Percentiles rank a stretch among this genome's conserved stretches.
Evolutionary conservation across 2,888 invertebrate species (phyloP).

Genomic region (Troides oblongomaculatus): DNA sequence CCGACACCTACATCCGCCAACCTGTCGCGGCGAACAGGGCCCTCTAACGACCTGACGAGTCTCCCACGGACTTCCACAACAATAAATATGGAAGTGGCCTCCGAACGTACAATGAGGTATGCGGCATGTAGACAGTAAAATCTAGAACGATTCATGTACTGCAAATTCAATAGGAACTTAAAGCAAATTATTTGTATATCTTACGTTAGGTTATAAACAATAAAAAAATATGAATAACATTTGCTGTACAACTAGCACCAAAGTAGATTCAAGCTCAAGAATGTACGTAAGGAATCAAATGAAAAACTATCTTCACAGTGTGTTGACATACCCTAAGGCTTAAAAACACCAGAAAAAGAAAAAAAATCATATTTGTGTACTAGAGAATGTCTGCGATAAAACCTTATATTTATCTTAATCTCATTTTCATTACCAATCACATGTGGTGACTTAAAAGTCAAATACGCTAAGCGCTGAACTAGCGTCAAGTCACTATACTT

Average conservation of each 20-base stretch:
- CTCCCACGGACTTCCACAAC: slow-evolving; percentile 14
- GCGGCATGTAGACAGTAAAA: neutral
- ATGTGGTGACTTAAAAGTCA: neutral
- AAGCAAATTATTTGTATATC: neutral
- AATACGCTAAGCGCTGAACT: neutral
- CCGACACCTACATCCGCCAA: slow-evolving; percentile 74
- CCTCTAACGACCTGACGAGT: slow-evolving; percentile 1
- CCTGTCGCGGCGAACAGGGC: slow-evolving; percentile 52
- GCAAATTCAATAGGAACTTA: neutral
- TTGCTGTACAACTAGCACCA: too few relatives aligned
- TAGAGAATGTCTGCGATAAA: neutral
- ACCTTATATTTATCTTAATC: neutral
- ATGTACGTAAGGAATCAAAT: too few relatives aligned
- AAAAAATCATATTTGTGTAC: neutral
- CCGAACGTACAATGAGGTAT: neutral
- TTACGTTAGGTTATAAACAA: too few relatives aligned
- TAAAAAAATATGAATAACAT: too few relatives aligned
- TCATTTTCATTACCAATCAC: neutral
- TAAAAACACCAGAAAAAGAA: too few relatives aligned
- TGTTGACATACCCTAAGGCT: too few relatives aligned
- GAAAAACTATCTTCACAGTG: too few relatives aligned
- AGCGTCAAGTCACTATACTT: neutral
- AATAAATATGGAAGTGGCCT: slow-evolving; percentile 7
- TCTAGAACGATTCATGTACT: neutral
- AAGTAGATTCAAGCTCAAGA: too few relatives aligned